Percentiles rank a stretch among this genome's conserved stretches.
phyloP scores from a whole-genome alignment of 2,888 invertebrate genomes.

The Lepidocyrtinus sp. region DNA sequence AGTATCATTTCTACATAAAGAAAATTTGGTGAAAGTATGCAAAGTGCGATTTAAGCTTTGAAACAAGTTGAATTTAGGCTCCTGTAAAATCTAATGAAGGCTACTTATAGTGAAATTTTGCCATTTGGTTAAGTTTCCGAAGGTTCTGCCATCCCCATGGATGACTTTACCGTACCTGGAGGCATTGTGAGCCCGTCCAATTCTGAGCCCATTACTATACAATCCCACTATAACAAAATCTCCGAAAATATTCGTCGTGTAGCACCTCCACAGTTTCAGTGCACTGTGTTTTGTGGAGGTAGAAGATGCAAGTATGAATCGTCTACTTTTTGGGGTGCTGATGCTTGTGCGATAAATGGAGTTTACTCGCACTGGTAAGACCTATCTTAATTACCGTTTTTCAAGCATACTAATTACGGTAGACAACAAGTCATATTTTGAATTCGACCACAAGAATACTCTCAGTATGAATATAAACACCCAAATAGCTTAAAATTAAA shows the following conservation, averaged over 20 bases:
- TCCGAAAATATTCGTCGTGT: constrained; percentile 76
- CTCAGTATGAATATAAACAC: too few species aligned
- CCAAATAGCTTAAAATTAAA: too few species aligned
- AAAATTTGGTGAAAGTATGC: background rate
- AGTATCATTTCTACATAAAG: too few species aligned
- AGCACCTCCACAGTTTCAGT: constrained; percentile 82
- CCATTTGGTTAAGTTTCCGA: background rate
- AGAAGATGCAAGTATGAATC: constrained; percentile 86
- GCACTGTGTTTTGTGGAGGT: constrained; percentile 89
- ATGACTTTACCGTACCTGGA: constrained; percentile 67
- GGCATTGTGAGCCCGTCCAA: constrained; percentile 56
- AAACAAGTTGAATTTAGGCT: too few species aligned
- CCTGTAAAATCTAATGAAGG: background rate
- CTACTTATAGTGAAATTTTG: background rate
- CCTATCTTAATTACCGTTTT: background rate
- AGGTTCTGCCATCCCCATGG: constrained; percentile 56
- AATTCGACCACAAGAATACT: too few species aligned
- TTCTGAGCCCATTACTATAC: constrained; percentile 66
- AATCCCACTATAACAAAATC: constrained; percentile 73
- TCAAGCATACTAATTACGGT: too few species aligned
- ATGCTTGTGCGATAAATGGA: constrained; percentile 82
- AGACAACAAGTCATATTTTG: too few species aligned
- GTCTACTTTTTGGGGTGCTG: constrained; percentile 77
- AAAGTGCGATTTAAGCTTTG: background rate
- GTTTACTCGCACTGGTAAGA: constrained; percentile 87